Base-by-base conservation (phyloP, 2,797 vertebrate genomes). In the Botia almorhae region DNA sequence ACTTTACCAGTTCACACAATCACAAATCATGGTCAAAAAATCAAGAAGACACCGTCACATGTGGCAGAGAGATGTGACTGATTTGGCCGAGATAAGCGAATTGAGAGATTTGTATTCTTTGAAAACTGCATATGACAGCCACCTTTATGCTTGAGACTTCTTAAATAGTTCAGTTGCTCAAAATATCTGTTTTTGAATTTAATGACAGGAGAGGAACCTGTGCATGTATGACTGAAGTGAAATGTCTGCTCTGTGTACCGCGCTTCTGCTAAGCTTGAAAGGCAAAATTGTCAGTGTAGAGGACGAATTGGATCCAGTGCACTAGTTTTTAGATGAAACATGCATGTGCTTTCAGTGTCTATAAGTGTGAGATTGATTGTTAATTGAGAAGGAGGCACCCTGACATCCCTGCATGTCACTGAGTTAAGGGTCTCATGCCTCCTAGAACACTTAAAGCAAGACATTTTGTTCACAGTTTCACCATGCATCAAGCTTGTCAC, bases 21-120 rank as follows among this genome's bases (percentile, higher is more conserved):
- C 23, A 65, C 69, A 65, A 65, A 64, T 79, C 77, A 72, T 72
- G 69, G 69, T 70, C 67, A 61, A 3, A 78, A 14, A 79, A 63
- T 72, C 29, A 71, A 71, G 43, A 21, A 72, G 56, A 4, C 5
- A 0, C 39, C 0, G 17, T 58, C 53, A 77, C 58, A 21, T 10
- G 21, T 8, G 26, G 2, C 23, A 77, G 53, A 33, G 69, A 64
- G 58, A 39, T 51, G 43, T 63, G 46, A 71, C 12, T 50, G 55
- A 50, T 43, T 36, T 23, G 11, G 33, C 56, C 16, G 56, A 78
- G 68, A 70, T 46, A 17, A 63, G 13, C 3, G 8, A 53, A 55
- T 11, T 36, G 29, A 65, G n/a, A 71, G 60, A 65, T 55, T 43
- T 55, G 56, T 39, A 36, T 36, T 69, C 3, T 61, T 69, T 51